These are phyloP conservation scores for Anhinga anhinga DNA, from an alignment of 2,113 vertebrate genomes.

Conservation along the genomic window DNA sequence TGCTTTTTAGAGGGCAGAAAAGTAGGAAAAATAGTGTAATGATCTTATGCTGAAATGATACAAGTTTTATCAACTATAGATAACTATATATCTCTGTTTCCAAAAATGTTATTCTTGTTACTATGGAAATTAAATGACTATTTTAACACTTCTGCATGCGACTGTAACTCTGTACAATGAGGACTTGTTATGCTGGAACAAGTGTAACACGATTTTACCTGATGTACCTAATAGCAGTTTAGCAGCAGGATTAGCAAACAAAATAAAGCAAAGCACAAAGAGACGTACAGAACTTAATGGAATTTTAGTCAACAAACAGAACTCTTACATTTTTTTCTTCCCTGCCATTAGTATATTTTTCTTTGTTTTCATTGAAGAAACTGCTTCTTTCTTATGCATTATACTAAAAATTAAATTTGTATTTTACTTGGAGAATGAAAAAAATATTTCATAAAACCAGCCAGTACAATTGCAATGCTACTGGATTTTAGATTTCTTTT, in stretches of 20 bases:
- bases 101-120: background rate
- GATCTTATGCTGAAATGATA: background rate
- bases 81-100: background rate
- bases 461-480: background rate
- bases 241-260: background rate
- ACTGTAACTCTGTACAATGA: background rate
- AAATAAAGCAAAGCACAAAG: background rate
- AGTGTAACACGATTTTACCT: background rate
- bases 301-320: background rate
- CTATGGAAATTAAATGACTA: background rate
- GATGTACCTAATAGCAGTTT: background rate
- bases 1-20: background rate
- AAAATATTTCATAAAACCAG: background rate
- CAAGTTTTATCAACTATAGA: background rate
- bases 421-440: background rate
- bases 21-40: background rate
- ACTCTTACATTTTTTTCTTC: background rate
- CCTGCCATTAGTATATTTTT: background rate
- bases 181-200: background rate
- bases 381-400: fast-evolving
- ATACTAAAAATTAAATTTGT: background rate
- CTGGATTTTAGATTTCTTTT: background rate
- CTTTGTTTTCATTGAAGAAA: background rate
- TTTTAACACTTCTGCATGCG: background rate
- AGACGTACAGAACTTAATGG: background rate